Evolutionary conservation across 2,113 vertebrate species (phyloP), one percentile per base, ranked within the genome.

Genomic region (Oryzias melastigma): DNA sequence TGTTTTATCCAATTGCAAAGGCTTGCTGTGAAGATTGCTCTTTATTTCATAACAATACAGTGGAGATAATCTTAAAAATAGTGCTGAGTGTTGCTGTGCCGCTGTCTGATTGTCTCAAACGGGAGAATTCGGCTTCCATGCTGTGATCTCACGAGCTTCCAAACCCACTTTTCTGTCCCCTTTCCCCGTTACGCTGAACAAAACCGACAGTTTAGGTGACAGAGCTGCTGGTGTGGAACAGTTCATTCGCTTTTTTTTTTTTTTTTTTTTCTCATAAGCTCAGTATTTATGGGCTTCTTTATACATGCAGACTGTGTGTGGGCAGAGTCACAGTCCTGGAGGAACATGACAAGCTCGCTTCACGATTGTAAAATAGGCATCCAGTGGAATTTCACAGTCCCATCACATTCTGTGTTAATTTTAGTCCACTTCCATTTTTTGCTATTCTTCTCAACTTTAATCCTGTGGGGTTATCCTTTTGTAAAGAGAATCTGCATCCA

Each of bases 1-100:
- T 61, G 73, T 15, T 35, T 54, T 80, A 78, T 29, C 24, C 13
- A 0, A 1, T 58, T 7, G n/a, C 24, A 58, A 43, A 59, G 17
- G 10, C 59, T 65, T 52, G 13, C 29, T 15, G 20, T n/a, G 48
- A 71, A 70, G 71, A 29, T 50, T 60, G 59, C 67, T 54, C 20
- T 47, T 48, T 55, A 65, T 82, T 81, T 85, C 76, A 73, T 71
- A 78, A 80, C 67, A 63, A 45, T 60, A 55, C 57, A 6, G 22
- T 52, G 35, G 56, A 70, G 67, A 77, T 68, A 14, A 75, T 86
- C 77, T 79, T 78, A 73, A 75, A 82, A 85, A 85, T 73, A 81
- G 65, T 78, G 83, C 83, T 80, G 83, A 83, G 71, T 72, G 79
- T 60, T 78, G 69, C 62, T 51, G 62, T 45, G 75, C 73, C 77